Evolutionary conservation across 2,888 invertebrate genomes (phyloP).

Genomic region (Falcaria lacertinaria): DNA sequence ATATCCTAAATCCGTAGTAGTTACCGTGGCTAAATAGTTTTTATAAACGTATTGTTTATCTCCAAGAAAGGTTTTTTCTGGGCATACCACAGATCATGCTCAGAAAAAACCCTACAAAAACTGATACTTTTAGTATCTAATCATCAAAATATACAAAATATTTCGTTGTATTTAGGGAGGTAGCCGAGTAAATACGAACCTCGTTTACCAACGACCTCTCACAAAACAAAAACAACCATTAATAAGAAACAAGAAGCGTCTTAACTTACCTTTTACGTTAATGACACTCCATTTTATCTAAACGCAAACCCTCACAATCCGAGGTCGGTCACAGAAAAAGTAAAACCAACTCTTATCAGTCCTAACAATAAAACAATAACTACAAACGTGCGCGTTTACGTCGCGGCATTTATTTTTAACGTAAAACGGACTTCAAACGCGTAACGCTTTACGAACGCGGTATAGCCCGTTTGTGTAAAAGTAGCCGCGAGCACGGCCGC

Average conservation of each 20-base stretch:
- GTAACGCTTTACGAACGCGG: constrained; percentile 31
- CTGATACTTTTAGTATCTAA: too few species aligned
- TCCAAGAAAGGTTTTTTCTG: too few species aligned
- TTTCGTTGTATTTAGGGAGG: too few species aligned
- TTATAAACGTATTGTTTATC: too few species aligned
- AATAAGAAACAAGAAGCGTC: constrained; percentile 35
- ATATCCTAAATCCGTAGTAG: too few species aligned
- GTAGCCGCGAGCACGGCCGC: constrained; percentile 46
- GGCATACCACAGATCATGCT: too few species aligned
- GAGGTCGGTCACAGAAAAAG: constrained; percentile 27
- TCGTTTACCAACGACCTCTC: constrained; percentile 8
- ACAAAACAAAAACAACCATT: constrained; percentile 41
- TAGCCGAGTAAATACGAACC: neutral
- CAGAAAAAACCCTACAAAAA: too few species aligned
- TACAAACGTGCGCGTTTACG: constrained; percentile 35
- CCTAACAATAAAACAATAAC: constrained; percentile 28
- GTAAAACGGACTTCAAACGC: constrained; percentile 30
- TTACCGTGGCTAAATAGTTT: too few species aligned
- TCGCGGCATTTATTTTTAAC: constrained; percentile 24
- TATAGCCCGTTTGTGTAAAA: constrained; percentile 11
- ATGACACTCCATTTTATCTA: constrained; percentile 61
- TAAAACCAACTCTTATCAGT: constrained; percentile 38
- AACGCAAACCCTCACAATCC: constrained; percentile 33
- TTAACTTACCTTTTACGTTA: constrained; percentile 58
- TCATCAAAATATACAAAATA: too few species aligned